These are phyloP conservation scores for Etheostoma nigrum DNA, from an alignment of 2,797 vertebrate species.

Conservation along the genomic window DNA sequence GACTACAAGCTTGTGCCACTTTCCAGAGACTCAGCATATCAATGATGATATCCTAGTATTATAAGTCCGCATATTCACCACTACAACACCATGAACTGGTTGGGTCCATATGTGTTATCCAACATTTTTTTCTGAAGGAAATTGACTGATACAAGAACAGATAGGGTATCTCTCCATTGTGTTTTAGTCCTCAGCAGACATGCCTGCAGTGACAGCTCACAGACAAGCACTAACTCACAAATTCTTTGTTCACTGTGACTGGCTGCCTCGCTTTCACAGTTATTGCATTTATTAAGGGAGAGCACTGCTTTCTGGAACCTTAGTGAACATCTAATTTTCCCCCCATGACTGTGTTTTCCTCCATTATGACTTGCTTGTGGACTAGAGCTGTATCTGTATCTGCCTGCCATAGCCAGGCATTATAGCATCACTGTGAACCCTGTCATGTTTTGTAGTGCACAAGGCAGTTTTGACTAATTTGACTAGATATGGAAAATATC, in stretches of 20 bases:
- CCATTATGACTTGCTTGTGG: constrained; percentile 64
- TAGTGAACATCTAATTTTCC: constrained; percentile 65
- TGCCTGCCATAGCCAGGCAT: constrained; percentile 18
- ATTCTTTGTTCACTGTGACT: constrained; percentile 54
- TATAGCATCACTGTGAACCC: constrained; percentile 27
- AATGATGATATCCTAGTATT: not conserved
- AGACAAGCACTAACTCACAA: constrained; percentile 52
- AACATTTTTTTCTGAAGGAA: constrained; percentile 13
- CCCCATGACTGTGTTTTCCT: constrained; percentile 75
- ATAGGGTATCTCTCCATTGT: constrained; percentile 31
- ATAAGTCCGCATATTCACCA: not conserved
- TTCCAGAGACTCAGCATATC: constrained; percentile 2
- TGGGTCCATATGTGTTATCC: not conserved
- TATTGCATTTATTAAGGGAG: constrained; percentile 74
- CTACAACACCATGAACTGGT: not conserved
- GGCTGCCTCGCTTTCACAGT: constrained; percentile 62
- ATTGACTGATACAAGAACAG: constrained; percentile 7
- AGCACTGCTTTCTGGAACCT: constrained; percentile 62
- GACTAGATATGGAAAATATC: constrained; percentile 31
- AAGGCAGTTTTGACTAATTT: constrained; percentile 28
- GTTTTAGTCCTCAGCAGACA: constrained; percentile 40
- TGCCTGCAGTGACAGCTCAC: constrained; percentile 42
- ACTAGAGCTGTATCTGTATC: constrained; percentile 38
- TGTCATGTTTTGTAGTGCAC: constrained; percentile 32
- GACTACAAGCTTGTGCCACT: constrained; percentile 24